phyloP scores from a whole-genome alignment of 1,140 invertebrate species.

The Bombus huntii region DNA sequence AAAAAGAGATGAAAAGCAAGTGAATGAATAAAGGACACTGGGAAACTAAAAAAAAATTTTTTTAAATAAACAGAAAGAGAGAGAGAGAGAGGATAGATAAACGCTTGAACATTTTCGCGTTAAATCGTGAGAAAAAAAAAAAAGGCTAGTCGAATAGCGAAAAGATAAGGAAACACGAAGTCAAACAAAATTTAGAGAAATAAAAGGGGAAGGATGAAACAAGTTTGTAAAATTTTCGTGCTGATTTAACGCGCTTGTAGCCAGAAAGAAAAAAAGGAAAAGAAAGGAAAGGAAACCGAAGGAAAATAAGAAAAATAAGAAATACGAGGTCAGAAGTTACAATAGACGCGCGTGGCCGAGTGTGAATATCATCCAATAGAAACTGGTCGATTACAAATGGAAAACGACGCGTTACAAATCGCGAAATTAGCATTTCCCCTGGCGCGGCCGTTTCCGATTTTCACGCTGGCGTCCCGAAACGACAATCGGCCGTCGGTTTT shows the following conservation, averaged over 20 bases:
- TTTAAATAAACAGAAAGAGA: background rate
- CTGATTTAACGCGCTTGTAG: no score
- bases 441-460: constrained; percentile 52
- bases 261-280: background rate
- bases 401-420: constrained; percentile 52
- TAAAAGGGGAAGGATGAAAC: no score
- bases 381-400: constrained; percentile 28
- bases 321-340: no score
- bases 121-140: background rate
- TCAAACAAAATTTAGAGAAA: no score
- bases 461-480: constrained; percentile 11
- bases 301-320: background rate
- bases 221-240: no score
- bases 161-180: no score
- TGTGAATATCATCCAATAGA: background rate
- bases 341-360: background rate
- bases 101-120: background rate
- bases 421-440: constrained; percentile 62
- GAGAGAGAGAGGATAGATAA: background rate
- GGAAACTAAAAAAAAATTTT: no score
- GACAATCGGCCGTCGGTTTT: constrained; percentile 14
- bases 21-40: no score
- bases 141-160: background rate
- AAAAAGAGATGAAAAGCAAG: no score
- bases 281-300: background rate